A percentile compares a stretch with the other conserved stretches of the same genome.
These are phyloP conservation scores for Poecile montanus DNA, from an alignment of 2,797 vertebrate species.

Conservation along the genomic window DNA sequence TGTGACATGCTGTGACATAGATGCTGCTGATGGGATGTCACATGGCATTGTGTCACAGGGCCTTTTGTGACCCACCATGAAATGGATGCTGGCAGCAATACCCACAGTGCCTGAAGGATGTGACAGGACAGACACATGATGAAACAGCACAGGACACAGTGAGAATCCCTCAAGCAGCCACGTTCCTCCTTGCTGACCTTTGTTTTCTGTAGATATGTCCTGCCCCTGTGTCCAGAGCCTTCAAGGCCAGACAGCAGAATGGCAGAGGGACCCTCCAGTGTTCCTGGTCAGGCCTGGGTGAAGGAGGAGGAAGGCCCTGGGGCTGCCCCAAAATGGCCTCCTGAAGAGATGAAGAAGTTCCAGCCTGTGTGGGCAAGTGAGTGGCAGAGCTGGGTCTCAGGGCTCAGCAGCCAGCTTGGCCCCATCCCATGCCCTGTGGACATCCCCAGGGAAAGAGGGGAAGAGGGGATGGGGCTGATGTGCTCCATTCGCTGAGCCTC, in stretches of 20 bases:
- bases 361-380: background rate
- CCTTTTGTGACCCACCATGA: background rate
- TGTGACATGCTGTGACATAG: background rate
- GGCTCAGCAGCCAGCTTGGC: background rate
- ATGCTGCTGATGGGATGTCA: background rate
- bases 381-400: too few species aligned
- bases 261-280: background rate
- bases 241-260: background rate
- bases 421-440: background rate
- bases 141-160: background rate
- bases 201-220: background rate
- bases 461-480: too few species aligned
- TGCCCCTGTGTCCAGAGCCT: background rate
- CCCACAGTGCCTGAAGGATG: background rate
- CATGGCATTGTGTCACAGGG: background rate
- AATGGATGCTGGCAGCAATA: background rate
- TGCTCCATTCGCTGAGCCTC: background rate
- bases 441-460: background rate
- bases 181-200: background rate
- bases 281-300: background rate
- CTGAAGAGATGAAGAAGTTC: background rate
- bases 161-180: background rate
- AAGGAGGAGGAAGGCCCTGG: background rate
- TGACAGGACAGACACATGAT: background rate
- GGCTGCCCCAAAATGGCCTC: background rate